phyloP scores from a whole-genome alignment of 1,140 invertebrate genomes.

The Dendrolimus kikuchii region DNA sequence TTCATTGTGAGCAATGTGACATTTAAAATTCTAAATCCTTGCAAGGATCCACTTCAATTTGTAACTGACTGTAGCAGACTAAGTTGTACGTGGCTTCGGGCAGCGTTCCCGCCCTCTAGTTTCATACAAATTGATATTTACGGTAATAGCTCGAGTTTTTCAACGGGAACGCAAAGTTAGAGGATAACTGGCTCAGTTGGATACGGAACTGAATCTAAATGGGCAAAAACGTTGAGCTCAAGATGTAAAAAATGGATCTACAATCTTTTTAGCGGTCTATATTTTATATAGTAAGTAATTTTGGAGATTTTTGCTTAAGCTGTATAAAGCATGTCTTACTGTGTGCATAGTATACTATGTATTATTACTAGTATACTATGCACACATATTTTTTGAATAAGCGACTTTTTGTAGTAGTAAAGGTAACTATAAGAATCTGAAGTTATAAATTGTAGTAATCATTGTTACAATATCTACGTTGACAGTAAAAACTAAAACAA shows the following conservation, averaged over 20 bases:
- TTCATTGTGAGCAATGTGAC: constrained; percentile 22
- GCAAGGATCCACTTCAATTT: constrained; percentile 45
- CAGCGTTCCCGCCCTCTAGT: constrained; percentile 47
- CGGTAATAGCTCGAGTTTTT: constrained; percentile 63
- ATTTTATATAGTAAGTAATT: constrained; percentile 46
- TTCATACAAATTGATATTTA: constrained; percentile 67
- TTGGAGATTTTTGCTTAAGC: constrained; percentile 27
- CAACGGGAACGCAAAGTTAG: constrained; percentile 52
- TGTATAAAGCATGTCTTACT: too few relatives aligned
- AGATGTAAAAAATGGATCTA: constrained; percentile 48
- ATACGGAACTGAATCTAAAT: constrained; percentile 50
- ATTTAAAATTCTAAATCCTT: constrained; percentile 37
- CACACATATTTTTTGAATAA: too few relatives aligned
- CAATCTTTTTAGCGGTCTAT: constrained; percentile 39
- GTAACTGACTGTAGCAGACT: constrained; percentile 39
- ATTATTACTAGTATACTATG: too few relatives aligned
- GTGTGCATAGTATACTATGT: too few relatives aligned
- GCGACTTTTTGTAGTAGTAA: too few relatives aligned
- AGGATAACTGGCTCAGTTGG: constrained; percentile 57
- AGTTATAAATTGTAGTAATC: too few relatives aligned
- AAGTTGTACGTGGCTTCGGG: constrained; percentile 26
- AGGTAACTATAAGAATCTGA: too few relatives aligned
- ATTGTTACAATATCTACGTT: too few relatives aligned
- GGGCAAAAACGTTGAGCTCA: constrained; percentile 41
- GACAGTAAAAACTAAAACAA: too few relatives aligned